Percentiles rank a stretch among this genome's conserved stretches.
Evolutionary conservation across 1,140 invertebrate genomes (phyloP).

Genomic region (Drosophila aff.): DNA sequence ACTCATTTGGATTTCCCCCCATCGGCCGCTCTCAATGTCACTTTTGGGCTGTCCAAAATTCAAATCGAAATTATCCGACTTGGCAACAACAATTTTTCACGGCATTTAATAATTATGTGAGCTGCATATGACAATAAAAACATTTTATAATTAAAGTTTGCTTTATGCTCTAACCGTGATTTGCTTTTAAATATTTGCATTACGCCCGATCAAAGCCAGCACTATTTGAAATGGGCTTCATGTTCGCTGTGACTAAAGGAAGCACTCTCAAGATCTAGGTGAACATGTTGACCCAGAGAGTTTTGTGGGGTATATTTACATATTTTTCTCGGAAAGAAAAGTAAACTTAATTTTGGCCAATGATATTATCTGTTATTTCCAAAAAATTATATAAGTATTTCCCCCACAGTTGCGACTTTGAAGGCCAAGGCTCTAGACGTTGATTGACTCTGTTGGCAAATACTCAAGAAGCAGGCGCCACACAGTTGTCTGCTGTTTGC

Average conservation of each 20-base stretch:
- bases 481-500: slow-evolving; percentile 16
- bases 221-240: slow-evolving; percentile 41
- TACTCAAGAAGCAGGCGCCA: slow-evolving; percentile 28
- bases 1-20: slow-evolving; percentile 48
- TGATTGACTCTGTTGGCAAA: slow-evolving; percentile 17
- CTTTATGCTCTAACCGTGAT: slow-evolving; percentile 55
- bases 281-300: slow-evolving; percentile 38
- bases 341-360: too few relatives aligned
- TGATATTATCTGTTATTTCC: background rate
- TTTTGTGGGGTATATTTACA: too few relatives aligned
- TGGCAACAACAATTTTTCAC: slow-evolving; percentile 29
- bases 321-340: background rate
- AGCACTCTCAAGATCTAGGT: slow-evolving; percentile 36
- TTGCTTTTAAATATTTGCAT: slow-evolving; percentile 50
- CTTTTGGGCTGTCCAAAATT: slow-evolving; percentile 42
- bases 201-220: slow-evolving; percentile 17
- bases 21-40: slow-evolving; percentile 47
- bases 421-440: slow-evolving; percentile 33
- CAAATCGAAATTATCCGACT: slow-evolving; percentile 23
- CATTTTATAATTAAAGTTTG: slow-evolving; percentile 57
- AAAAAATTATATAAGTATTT: slow-evolving; percentile 2
- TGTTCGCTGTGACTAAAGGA: slow-evolving; percentile 31
- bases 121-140: slow-evolving; percentile 37
- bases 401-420: background rate
- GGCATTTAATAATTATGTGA: slow-evolving; percentile 59